A percentile compares a stretch with the other conserved stretches of the same genome.
These are phyloP conservation scores for Bathynomus jamesi DNA, from an alignment of 1,140 invertebrate genomes.

Conservation along the genomic window DNA sequence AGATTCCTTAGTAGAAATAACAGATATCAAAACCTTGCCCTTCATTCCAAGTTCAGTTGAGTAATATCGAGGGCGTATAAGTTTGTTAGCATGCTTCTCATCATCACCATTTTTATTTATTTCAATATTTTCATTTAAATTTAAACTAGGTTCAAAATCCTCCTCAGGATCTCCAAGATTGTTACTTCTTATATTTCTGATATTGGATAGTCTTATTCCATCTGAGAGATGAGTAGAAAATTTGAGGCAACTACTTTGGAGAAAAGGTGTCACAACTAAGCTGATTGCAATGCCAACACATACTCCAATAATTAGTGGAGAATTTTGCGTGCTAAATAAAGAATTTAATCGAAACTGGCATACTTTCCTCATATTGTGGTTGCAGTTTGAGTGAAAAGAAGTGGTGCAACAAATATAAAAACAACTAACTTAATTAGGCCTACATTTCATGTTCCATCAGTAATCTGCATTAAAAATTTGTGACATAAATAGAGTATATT, in stretches of 20 bases:
- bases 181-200: conserved; percentile 19
- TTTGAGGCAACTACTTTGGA: conserved; percentile 11
- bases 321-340: no score
- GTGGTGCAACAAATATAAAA: no score
- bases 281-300: conserved; percentile 28
- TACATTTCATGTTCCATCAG: no score
- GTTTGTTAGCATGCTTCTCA: conserved; percentile 11
- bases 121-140: conserved; percentile 14
- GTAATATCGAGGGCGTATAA: conserved; percentile 71
- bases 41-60: conserved; percentile 84
- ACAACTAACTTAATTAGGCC: no score
- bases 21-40: conserved; percentile 77
- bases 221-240: background rate
- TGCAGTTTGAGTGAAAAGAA: no score
- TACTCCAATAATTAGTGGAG: conserved; percentile 20
- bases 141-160: conserved; percentile 20
- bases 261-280: conserved; percentile 21
- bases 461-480: no score
- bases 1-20: conserved; percentile 63
- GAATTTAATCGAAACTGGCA: no score
- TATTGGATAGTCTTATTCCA: conserved; percentile 8
- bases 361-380: no score
- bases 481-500: no score
- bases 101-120: conserved; percentile 12
- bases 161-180: conserved; percentile 4